Percentiles rank a stretch among this genome's conserved stretches.
These are phyloP conservation scores for Serilophus lunatus DNA, from an alignment of 2,113 vertebrate genomes.

Conservation along the genomic window DNA sequence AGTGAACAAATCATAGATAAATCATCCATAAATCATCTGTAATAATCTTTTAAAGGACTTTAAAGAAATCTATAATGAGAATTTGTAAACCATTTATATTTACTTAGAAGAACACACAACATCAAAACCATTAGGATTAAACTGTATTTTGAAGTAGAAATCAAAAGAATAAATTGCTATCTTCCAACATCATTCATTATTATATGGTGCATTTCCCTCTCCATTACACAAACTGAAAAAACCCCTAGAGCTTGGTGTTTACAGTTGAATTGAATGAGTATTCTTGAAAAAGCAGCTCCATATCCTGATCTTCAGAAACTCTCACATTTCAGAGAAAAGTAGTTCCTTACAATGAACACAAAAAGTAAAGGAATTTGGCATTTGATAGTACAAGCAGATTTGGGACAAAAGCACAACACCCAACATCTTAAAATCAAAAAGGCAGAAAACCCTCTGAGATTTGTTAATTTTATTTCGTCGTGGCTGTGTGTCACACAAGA, in stretches of 20 bases:
- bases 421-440: not conserved
- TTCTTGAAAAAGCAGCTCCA: not conserved
- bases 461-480: not conserved
- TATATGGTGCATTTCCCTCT: not conserved
- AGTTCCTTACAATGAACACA: not conserved
- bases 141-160: not conserved
- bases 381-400: not conserved
- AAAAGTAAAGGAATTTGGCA: not conserved
- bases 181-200: not conserved
- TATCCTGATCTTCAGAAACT: not conserved
- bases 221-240: not conserved
- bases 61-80: not conserved
- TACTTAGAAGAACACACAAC: not conserved
- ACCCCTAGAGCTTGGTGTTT: not conserved
- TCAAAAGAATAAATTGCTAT: not conserved
- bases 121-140: not conserved
- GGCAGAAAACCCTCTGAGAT: not conserved
- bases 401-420: not conserved
- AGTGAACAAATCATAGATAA: not conserved
- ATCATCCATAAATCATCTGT: not conserved
- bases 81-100: not conserved
- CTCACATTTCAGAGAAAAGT: fast-evolving
- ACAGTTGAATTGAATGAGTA: not conserved
- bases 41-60: not conserved
- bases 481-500: not conserved